These are phyloP conservation scores for Hoplostethus mediterraneus DNA, from an alignment of 2,797 vertebrate genomes.

Conservation along the genomic window DNA sequence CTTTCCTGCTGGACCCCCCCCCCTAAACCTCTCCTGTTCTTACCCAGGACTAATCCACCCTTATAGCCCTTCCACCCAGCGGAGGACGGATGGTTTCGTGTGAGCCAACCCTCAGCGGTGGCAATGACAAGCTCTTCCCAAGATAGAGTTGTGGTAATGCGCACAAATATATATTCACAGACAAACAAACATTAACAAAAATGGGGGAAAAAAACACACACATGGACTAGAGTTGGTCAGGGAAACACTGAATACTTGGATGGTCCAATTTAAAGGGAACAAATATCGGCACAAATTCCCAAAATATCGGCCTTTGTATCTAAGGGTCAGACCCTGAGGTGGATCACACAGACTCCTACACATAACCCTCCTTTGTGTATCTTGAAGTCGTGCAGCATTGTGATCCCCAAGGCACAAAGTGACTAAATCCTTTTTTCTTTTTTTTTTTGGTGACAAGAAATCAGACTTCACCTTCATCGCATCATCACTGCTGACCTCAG, in stretches of 20 bases:
- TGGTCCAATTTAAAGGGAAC: no score
- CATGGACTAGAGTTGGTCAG: no score
- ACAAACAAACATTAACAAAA: neutral
- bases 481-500: neutral
- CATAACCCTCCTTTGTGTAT: constrained; percentile 15
- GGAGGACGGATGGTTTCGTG: constrained; percentile 7
- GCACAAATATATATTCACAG: neutral
- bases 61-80: constrained; percentile 34
- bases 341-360: neutral
- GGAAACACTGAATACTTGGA: no score
- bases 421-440: constrained; percentile 44
- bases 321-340: neutral
- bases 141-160: constrained; percentile 40
- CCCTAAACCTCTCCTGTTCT: constrained; percentile 12
- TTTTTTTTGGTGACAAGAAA: no score
- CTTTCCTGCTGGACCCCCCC: constrained; percentile 9
- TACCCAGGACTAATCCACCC: constrained; percentile 58
- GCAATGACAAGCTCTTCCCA: constrained; percentile 44
- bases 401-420: constrained; percentile 41
- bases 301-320: no score
- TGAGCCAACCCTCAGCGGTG: constrained; percentile 18
- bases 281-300: no score
- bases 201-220: no score
- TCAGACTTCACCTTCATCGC: no score
- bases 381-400: constrained; percentile 25